Conservation (phyloP, 1,140 invertebrate genomes). For the Zaprionus taronus region DNA sequence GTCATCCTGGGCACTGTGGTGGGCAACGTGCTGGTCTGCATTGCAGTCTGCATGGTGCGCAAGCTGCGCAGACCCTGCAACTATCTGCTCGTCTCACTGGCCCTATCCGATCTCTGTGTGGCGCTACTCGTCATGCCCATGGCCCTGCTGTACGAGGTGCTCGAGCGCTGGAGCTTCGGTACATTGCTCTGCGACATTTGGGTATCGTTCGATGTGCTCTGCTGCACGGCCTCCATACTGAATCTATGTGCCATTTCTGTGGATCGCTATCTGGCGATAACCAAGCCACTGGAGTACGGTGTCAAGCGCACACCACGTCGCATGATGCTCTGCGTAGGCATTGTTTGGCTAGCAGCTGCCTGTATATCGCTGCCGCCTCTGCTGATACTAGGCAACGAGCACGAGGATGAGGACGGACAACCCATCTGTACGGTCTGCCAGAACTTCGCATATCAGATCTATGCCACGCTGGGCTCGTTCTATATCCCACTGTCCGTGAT, state of each 20-base stretch:
- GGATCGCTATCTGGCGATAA: slow-evolving; percentile 95
- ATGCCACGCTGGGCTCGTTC: slow-evolving; percentile 95
- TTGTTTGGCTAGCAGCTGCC: slow-evolving; percentile 95
- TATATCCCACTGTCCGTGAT: slow-evolving; percentile 95
- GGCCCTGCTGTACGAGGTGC: slow-evolving; percentile 92
- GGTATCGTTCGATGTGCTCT: slow-evolving; percentile 93
- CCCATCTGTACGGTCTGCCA: slow-evolving; percentile 93
- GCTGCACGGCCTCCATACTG: slow-evolving; percentile 94
- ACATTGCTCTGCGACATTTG: slow-evolving; percentile 93
- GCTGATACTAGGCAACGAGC: slow-evolving; percentile 94
- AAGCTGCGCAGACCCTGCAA: slow-evolving; percentile 94
- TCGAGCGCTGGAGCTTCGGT: slow-evolving; percentile 93
- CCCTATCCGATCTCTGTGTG: slow-evolving; percentile 94
- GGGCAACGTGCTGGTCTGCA: slow-evolving; percentile 95
- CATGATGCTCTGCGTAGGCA: slow-evolving; percentile 92
- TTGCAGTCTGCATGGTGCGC: slow-evolving; percentile 94
- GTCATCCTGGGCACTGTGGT: slow-evolving; percentile 93
- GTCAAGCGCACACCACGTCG: slow-evolving; percentile 93
- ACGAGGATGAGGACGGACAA: slow-evolving; percentile 86
- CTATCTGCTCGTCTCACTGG: slow-evolving; percentile 95
- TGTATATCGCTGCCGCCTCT: slow-evolving; percentile 95
- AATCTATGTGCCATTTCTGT: slow-evolving; percentile 97
- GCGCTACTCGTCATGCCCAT: slow-evolving; percentile 93
- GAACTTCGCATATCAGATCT: slow-evolving; percentile 95
- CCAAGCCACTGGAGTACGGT: slow-evolving; percentile 95